Percentiles rank a stretch among this genome's conserved stretches.
Evolutionary conservation across 2,888 invertebrate species (phyloP).

Genomic region (Lithophane socia): DNA sequence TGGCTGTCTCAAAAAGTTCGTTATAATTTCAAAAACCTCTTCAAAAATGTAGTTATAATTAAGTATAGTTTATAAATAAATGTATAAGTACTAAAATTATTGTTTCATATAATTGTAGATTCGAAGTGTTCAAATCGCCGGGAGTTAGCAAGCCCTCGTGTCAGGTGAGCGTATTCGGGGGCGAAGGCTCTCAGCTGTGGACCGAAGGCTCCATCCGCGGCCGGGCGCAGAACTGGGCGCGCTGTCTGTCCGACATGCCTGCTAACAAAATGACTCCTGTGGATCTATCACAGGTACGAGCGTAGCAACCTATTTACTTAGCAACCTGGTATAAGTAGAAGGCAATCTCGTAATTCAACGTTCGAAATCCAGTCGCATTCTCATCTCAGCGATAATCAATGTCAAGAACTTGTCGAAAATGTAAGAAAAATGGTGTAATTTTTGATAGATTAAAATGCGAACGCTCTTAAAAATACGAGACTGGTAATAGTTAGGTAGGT

Average conservation of each 20-base stretch:
- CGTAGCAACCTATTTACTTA: background rate
- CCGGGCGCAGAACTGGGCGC: conserved; percentile 94
- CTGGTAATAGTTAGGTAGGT: too few relatives aligned
- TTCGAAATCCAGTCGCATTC: too few relatives aligned
- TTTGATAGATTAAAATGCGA: background rate
- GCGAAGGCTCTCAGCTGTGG: conserved; percentile 82
- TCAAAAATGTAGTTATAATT: too few relatives aligned
- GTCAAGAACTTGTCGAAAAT: background rate
- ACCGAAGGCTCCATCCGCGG: conserved; percentile 91
- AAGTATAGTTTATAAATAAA: background rate
- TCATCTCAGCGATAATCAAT: background rate
- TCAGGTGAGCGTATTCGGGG: conserved; percentile 62
- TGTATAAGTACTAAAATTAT: background rate
- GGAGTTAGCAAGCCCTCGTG: conserved; percentile 57
- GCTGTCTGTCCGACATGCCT: conserved; percentile 93
- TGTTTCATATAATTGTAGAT: conserved; percentile 67
- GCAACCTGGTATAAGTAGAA: background rate
- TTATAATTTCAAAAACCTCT: too few relatives aligned
- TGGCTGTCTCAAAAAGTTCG: background rate
- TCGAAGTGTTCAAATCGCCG: conserved; percentile 85
- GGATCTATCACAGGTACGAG: conserved; percentile 91
- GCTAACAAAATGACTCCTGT: conserved; percentile 95
- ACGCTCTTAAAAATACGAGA: background rate
- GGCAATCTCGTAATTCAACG: too few relatives aligned
- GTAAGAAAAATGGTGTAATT: background rate